Conservation (phyloP, 2,888 invertebrate species). For the Ypsolopha sequella region DNA sequence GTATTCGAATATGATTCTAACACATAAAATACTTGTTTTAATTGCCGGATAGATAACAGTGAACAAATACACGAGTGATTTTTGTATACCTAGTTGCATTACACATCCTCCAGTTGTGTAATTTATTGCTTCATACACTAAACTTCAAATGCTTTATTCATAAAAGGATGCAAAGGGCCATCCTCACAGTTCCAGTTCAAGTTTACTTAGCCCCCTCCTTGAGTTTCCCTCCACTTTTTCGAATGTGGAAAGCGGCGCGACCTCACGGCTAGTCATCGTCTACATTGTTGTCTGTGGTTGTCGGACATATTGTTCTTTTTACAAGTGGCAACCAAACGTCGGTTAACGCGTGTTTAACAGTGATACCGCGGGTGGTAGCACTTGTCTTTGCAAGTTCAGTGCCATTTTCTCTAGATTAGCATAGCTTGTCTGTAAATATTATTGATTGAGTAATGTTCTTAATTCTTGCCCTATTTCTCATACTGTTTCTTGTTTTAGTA, state of each 20-base stretch:
- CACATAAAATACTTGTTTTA: too few species aligned
- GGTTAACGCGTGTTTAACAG: not conserved
- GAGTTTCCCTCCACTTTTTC: constrained; percentile 14
- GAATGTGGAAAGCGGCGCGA: constrained; percentile 16
- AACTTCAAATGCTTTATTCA: too few species aligned
- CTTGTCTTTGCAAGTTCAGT: constrained; percentile 4
- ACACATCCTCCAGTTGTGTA: too few species aligned
- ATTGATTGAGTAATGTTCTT: constrained; percentile 7
- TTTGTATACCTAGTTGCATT: too few species aligned
- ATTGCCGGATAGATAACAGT: too few species aligned
- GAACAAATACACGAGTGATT: too few species aligned
- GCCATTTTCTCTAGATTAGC: constrained; percentile 1
- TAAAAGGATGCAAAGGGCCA: not conserved
- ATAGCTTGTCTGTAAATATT: constrained; percentile 5
- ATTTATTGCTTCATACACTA: too few species aligned
- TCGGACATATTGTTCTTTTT: not conserved
- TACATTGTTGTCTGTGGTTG: constrained; percentile 6
- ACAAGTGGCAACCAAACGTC: not conserved
- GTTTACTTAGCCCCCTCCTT: constrained; percentile 25
- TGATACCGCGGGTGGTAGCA: not conserved
- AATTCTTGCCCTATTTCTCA: not conserved
- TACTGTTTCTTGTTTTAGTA: not conserved
- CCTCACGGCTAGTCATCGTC: constrained; percentile 25
- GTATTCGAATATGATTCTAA: too few species aligned
- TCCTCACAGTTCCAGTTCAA: constrained; percentile 1